phyloP scores from a whole-genome alignment of 2,797 vertebrate species.

The Spondyliosoma cantharus region DNA sequence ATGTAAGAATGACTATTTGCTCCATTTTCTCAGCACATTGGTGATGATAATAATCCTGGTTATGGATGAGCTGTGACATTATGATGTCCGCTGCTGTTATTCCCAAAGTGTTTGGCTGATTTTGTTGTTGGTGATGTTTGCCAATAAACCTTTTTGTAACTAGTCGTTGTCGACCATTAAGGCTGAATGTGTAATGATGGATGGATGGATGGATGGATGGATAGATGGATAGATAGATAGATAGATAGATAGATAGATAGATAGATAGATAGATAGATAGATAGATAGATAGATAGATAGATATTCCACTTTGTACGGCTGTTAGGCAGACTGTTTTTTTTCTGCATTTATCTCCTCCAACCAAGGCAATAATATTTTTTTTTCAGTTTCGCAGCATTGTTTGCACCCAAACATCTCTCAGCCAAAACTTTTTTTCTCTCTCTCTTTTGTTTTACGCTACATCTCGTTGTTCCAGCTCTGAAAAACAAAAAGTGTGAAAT shows the following conservation, averaged over 20 bases:
- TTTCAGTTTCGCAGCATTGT: conserved; percentile 54
- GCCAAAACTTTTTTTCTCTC: conserved; percentile 40
- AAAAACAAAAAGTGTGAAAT: conserved; percentile 72
- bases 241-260: conserved; percentile 4
- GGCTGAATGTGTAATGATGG: conserved; percentile 15
- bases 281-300: conserved; percentile 20
- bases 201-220: neutral
- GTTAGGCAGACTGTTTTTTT: conserved; percentile 26
- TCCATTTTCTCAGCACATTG: conserved; percentile 51
- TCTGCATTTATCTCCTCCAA: conserved; percentile 36
- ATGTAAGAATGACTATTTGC: conserved; percentile 62
- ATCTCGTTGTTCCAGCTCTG: conserved; percentile 51
- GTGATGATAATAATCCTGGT: conserved; percentile 43
- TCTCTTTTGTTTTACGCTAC: conserved; percentile 54
- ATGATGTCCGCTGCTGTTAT: conserved; percentile 31
- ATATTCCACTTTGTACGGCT: neutral
- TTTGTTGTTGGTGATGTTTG: conserved; percentile 39
- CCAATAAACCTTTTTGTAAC: conserved; percentile 36
- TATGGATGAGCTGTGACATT: conserved; percentile 56
- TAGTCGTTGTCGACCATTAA: conserved; percentile 13
- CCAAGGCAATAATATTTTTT: conserved; percentile 39
- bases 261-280: conserved; percentile 1
- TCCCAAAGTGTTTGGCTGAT: conserved; percentile 25
- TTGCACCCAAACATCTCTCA: conserved; percentile 61
- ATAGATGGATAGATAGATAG: conserved; percentile 6